Conservation (phyloP, 2,888 invertebrate species). For the Tigriopus californicus region DNA sequence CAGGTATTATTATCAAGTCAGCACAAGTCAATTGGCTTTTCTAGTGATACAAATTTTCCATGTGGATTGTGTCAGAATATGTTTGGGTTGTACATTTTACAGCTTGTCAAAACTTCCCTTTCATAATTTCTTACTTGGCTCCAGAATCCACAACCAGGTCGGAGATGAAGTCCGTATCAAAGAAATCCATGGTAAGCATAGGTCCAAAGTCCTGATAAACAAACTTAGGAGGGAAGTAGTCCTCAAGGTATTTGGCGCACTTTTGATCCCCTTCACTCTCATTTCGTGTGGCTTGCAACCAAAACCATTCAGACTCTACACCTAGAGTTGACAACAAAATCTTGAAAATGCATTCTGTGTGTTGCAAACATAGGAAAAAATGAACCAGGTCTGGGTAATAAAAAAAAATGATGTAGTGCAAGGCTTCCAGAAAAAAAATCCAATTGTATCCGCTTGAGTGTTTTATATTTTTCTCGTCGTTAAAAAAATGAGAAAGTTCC, state of each 20-base stretch:
- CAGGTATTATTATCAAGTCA: too few species aligned
- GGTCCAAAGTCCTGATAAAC: slow-evolving; percentile 12
- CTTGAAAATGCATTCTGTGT: too few species aligned
- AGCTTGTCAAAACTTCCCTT: neutral
- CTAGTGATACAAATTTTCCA: too few species aligned
- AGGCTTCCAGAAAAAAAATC: too few species aligned
- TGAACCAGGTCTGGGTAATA: too few species aligned
- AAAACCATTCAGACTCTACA: slow-evolving; percentile 78
- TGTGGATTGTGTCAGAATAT: neutral
- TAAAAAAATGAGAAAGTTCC: too few species aligned
- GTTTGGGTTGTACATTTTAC: neutral
- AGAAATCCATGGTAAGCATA: slow-evolving; percentile 2
- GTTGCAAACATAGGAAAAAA: too few species aligned
- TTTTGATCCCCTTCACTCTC: neutral
- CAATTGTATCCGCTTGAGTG: too few species aligned
- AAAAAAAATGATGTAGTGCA: too few species aligned
- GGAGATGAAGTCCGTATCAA: slow-evolving; percentile 3
- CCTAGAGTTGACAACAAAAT: too few species aligned
- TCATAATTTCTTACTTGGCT: neutral
- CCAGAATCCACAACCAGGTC: slow-evolving; percentile 8
- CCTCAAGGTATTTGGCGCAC: neutral
- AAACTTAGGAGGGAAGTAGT: slow-evolving; percentile 7
- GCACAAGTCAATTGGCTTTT: too few species aligned
- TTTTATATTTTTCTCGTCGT: too few species aligned
- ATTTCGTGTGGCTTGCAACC: slow-evolving; percentile 48